These are phyloP conservation scores for Drosophila anomalata DNA, from an alignment of 2,888 invertebrate genomes.

Conservation along the genomic window DNA sequence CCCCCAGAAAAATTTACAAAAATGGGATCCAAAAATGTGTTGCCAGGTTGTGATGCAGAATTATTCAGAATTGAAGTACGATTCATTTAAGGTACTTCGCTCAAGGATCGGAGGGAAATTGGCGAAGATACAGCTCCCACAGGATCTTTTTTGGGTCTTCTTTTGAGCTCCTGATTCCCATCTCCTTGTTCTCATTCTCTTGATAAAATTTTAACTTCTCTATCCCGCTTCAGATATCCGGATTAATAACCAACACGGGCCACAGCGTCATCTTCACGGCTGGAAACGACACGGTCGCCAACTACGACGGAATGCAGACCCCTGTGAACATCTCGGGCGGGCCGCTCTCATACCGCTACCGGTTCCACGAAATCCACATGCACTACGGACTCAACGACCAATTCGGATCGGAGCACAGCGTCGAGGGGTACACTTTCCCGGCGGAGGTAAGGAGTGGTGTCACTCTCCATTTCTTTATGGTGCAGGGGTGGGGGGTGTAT, in stretches of 20 bases:
- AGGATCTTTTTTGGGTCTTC: no score
- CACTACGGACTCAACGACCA: constrained; percentile 96
- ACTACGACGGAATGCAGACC: constrained; percentile 85
- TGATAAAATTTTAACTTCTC: not conserved
- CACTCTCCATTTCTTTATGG: constrained; percentile 41
- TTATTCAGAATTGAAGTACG: no score
- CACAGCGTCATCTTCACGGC: constrained; percentile 97
- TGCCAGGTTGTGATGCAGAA: no score
- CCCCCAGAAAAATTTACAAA: no score
- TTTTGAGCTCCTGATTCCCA: no score
- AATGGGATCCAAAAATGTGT: no score
- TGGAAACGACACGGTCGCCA: constrained; percentile 89
- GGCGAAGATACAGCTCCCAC: not conserved
- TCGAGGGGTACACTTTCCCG: constrained; percentile 97
- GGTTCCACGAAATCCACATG: constrained; percentile 97
- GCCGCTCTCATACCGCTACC: constrained; percentile 97
- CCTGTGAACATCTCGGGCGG: constrained; percentile 97
- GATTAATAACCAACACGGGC: constrained; percentile 95
- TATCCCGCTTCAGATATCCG: constrained; percentile 89
- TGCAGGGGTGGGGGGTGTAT: constrained; percentile 8
- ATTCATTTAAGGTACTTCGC: no score
- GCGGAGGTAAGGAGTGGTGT: constrained; percentile 91
- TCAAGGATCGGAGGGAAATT: no score
- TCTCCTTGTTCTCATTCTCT: no score
- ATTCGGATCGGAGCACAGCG: constrained; percentile 97